These are phyloP conservation scores for Sarcophaga rosellei DNA, from an alignment of 2,888 invertebrate species.

Conservation along the genomic window DNA sequence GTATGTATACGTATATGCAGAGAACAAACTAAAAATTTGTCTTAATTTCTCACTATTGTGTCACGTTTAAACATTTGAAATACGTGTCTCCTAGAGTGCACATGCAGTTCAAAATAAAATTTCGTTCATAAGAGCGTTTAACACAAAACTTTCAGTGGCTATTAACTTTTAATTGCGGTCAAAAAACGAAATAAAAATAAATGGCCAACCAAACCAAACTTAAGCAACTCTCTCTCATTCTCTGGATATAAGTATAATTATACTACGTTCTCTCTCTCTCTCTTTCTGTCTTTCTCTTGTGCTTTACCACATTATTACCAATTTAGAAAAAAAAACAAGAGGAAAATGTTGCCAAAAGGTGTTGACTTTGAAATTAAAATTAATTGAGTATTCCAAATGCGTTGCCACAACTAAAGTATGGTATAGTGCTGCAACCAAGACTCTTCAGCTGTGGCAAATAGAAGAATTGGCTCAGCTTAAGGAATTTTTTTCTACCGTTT, in stretches of 20 bases:
- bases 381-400: slow-evolving; percentile 78
- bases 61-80: slow-evolving; percentile 66
- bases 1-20: not conserved
- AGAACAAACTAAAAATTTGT: slow-evolving; percentile 53
- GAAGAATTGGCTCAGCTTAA: slow-evolving; percentile 44
- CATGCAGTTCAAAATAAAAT: not conserved
- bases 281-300: not conserved
- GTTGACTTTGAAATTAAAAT: slow-evolving; percentile 79
- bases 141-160: slow-evolving; percentile 62
- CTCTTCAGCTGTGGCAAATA: no score
- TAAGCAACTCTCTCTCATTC: slow-evolving; percentile 43
- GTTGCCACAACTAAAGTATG: slow-evolving; percentile 63
- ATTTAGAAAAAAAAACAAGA: not conserved
- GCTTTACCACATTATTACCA: not conserved
- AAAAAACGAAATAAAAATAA: slow-evolving; percentile 50
- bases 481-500: not conserved
- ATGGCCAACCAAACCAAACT: slow-evolving; percentile 4
- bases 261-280: not conserved
- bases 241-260: slow-evolving; percentile 41
- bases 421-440: not conserved
- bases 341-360: slow-evolving; percentile 71
- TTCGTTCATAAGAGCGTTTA: slow-evolving; percentile 40
- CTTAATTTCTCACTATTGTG: slow-evolving; percentile 66
- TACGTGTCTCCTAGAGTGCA: slow-evolving; percentile 51
- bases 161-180: slow-evolving; percentile 70